These are phyloP conservation scores for Lipotes vexillifer DNA, from an alignment of 2,113 vertebrate species.

Conservation along the genomic window DNA sequence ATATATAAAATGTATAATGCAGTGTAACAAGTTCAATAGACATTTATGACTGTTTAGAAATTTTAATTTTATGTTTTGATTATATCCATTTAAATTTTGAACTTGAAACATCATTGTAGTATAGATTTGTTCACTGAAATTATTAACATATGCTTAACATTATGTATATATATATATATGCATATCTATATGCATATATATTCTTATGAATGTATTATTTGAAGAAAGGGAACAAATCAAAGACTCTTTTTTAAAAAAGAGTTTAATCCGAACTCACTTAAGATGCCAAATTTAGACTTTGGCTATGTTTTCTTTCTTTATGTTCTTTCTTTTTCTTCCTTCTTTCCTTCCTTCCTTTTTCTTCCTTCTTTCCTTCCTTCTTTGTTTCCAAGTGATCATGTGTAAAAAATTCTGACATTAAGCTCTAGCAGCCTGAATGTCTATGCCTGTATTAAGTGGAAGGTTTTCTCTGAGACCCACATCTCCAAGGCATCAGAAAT, in stretches of 20 bases:
- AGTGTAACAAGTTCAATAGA: background rate
- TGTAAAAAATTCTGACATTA: background rate
- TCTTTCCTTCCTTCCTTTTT: background rate
- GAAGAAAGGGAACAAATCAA: background rate
- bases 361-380: background rate
- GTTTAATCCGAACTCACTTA: background rate
- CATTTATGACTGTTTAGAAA: background rate
- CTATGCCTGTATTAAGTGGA: background rate
- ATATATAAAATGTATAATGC: background rate
- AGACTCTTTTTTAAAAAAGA: background rate
- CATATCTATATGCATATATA: background rate
- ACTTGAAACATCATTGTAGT: background rate
- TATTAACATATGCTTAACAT: background rate
- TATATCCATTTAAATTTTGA: constrained; percentile 3
- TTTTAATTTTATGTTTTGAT: background rate
- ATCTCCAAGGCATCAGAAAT: background rate
- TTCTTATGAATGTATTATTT: background rate
- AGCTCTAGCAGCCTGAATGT: background rate
- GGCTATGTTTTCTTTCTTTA: background rate
- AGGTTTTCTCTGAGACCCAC: background rate
- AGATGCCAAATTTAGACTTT: background rate
- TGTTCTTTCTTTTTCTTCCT: background rate
- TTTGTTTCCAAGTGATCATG: background rate
- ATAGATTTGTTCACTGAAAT: background rate
- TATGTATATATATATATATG: background rate